phyloP scores from a whole-genome alignment of 37 sponge, comb jelly and placozoan species.

The Halichondria panicea region DNA sequence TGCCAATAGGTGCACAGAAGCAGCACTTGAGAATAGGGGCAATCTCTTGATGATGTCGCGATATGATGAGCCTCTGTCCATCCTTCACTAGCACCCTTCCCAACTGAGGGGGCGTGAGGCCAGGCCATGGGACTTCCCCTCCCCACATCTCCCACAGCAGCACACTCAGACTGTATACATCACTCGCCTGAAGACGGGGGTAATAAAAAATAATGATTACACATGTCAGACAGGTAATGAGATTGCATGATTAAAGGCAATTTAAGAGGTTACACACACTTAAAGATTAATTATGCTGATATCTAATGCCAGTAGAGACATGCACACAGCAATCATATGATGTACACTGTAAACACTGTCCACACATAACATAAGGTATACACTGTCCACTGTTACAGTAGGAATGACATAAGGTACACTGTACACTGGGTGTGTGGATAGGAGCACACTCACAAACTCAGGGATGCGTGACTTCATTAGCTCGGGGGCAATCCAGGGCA shows the following conservation, averaged over 20 bases:
- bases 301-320: too few relatives aligned
- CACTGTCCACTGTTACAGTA: neutral
- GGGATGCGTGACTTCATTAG: slow-evolving; percentile 13
- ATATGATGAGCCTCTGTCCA: slow-evolving; percentile 18
- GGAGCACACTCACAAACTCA: slow-evolving; percentile 21
- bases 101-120: slow-evolving; percentile 15
- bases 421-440: neutral
- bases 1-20: slow-evolving; percentile 14
- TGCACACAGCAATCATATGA: too few relatives aligned
- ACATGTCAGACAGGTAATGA: too few relatives aligned
- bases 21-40: slow-evolving; percentile 21
- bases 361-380: neutral
- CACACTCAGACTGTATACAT: slow-evolving; percentile 42
- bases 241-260: too few relatives aligned
- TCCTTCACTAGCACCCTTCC: slow-evolving; percentile 10
- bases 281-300: too few relatives aligned
- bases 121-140: slow-evolving; percentile 26
- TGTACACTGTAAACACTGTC: too few relatives aligned
- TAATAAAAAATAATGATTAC: neutral
- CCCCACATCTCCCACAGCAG: slow-evolving; percentile 51
- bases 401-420: neutral
- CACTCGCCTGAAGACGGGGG: slow-evolving; percentile 24
- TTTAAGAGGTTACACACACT: too few relatives aligned
- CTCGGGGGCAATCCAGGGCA: slow-evolving; percentile 49
- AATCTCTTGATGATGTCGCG: slow-evolving; percentile 2